A percentile compares a stretch with the other conserved stretches of the same genome.
phyloP scores from a whole-genome alignment of 1,140 invertebrate genomes.

The Ceratina japonica region DNA sequence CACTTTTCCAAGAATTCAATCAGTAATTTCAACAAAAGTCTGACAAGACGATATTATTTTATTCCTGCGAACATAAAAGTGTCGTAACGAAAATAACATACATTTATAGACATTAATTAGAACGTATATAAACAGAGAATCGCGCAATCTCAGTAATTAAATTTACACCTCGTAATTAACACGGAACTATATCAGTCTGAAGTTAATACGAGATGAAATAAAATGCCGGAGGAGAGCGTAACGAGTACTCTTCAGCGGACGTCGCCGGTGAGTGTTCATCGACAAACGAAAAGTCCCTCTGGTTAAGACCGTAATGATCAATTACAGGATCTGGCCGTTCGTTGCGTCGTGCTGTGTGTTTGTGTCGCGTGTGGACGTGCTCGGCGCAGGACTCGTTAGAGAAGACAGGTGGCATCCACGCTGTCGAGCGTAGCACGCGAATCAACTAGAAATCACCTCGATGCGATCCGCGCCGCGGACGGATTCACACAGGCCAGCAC shows the following conservation, averaged over 20 bases:
- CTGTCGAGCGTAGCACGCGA: slow-evolving; percentile 55
- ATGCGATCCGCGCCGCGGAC: slow-evolving; percentile 53
- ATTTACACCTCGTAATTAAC: not conserved
- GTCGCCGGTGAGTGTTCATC: slow-evolving; percentile 2
- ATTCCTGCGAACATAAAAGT: too few relatives aligned
- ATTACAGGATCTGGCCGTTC: not conserved
- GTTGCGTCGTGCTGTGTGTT: not conserved
- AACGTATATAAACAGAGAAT: too few relatives aligned
- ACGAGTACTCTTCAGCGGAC: slow-evolving; percentile 22
- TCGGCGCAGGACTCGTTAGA: slow-evolving; percentile 46
- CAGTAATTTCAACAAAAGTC: too few relatives aligned
- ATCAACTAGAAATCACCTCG: slow-evolving; percentile 48
- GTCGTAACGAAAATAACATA: too few relatives aligned
- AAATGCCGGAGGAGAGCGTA: not conserved
- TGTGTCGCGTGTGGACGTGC: slow-evolving; percentile 18
- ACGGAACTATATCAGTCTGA: not conserved
- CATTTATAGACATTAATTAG: too few relatives aligned
- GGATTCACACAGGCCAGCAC: slow-evolving; percentile 63
- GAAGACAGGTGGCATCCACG: slow-evolving; percentile 60
- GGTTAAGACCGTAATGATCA: slow-evolving; percentile 35
- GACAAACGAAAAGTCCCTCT: slow-evolving; percentile 9
- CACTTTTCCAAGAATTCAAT: too few relatives aligned
- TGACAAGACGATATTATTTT: too few relatives aligned
- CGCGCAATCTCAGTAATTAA: too few relatives aligned
- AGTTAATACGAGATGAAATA: not conserved